Base-by-base conservation (phyloP, 2,888 invertebrate species). In the Germaria angustata region DNA sequence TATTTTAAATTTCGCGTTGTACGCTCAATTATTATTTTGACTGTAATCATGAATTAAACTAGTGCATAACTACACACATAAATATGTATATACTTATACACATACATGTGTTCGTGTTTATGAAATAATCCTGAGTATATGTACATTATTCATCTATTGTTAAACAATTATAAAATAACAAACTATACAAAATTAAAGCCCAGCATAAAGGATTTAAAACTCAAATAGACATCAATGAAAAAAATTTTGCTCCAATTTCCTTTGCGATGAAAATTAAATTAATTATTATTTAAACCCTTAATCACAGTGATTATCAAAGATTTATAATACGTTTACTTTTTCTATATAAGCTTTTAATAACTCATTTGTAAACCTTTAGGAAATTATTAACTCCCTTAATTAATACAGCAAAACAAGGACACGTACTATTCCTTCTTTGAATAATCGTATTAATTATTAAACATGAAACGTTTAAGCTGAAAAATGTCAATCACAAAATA, bases 191-290 rank as follows among this genome's bases (percentile, higher is more conserved):
- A 36, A 15, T 32, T 49, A 32, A 22, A 41, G n/a, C 9, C 44
- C 11, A 24, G 44, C 9, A 24, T 41, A 24, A 69, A 34, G 1
- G 55, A 28, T 20, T 55, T 68, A 5, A 55, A 32, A 44, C 32
- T 32, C n/a, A 28, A 44, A 22, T 57, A 55, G 34, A 69, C 69
- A 55, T 22, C 32, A 57, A 57, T 57, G n/a, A n/a, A 53, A 71
- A 46, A 46, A 7, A 11, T 34, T 5, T 46, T 59, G 46, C 17
- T 17, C 34, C 24, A 36, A 59, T 49, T 71, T 36, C n/a, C 22
- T 59, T 36, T 46, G 22, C 7, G 22, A 22, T 22, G 7, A 2
- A 34, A 57, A 32, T 69, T 11, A 49, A 20, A 46, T 17, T 9
- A 1, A 57, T 17, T 34, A 17, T 32, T 17, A 28, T 44, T 44